Evolutionary conservation across 2,113 vertebrate genomes (phyloP), one percentile per base, ranked within the genome.

Genomic region (Phyllostomus hastatus): DNA sequence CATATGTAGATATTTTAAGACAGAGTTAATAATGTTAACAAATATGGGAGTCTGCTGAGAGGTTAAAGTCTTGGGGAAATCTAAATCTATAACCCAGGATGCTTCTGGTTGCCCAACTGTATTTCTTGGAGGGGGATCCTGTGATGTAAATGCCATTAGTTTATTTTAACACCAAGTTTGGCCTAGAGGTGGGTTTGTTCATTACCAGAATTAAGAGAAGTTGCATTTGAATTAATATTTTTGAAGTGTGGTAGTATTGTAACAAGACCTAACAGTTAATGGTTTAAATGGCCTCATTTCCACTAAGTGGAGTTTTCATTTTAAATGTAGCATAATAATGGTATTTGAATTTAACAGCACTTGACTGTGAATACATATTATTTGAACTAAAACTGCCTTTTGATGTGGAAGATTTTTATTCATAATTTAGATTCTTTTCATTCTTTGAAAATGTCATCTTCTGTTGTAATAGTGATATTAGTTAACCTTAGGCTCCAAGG

Each of bases 101-200:
- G 28, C 41, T 90, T 95, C 72, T 96, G 70, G 72, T 88, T 82
- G 28, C 38, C 26, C 38, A 26, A 5, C 89, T 96, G 73, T 90
- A 38, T 82, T 95, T 97, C 54, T 94, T 87, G 75, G 61, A 92
- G 79, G 26, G 31, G 10, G 78, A 72, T 43, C 5, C 16, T 92
- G 43, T 96, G 95, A 69, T 79, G 48, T 64, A 91, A 93, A 93
- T 97, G 69, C 38, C 19, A 5, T 94, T 95, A 85, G 66, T 95
- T 95, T 91, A 82, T 95, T 95, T 95, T 87, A 85, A 73, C 76
- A 79, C 52, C 28, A 75, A 10, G 19, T 76, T 91, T 93, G 83
- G 17, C 57, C 64, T 46, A 57, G 43, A 73, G 38, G 84, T 79
- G 35, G 76, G n/a, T 94, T 95, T 95, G 54, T 91, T 90, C 83